Conservation (phyloP, 2,797 vertebrate species). For the Darevskia mixta region DNA sequence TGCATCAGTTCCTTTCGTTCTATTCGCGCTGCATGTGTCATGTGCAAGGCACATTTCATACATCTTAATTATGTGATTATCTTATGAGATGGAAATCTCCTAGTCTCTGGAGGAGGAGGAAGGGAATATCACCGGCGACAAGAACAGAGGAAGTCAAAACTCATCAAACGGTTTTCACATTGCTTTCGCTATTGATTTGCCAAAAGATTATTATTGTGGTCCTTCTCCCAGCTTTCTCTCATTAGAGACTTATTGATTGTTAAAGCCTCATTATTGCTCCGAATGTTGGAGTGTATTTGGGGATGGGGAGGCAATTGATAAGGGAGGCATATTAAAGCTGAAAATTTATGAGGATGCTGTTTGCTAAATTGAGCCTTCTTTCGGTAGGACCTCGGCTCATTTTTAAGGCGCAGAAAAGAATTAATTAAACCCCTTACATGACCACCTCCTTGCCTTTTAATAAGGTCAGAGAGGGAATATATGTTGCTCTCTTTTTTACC, state of each 20-base stretch:
- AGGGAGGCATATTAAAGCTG: constrained; percentile 55
- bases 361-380: constrained; percentile 55
- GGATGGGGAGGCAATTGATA: constrained; percentile 15
- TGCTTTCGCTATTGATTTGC: constrained; percentile 73
- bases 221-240: constrained; percentile 68
- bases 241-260: constrained; percentile 76
- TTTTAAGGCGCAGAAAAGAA: constrained; percentile 44
- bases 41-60: constrained; percentile 51
- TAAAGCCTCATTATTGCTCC: constrained; percentile 61
- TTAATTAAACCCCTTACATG: constrained; percentile 60
- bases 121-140: constrained; percentile 9
- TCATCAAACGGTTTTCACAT: constrained; percentile 66
- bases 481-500: constrained; percentile 46
- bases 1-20: constrained; percentile 48
- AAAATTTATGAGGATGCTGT: constrained; percentile 61
- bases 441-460: constrained; percentile 62
- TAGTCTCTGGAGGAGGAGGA: not conserved
- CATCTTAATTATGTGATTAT: constrained; percentile 71
- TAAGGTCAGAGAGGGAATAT: constrained; percentile 74
- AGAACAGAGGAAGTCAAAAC: constrained; percentile 49
- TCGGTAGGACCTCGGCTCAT: constrained; percentile 1
- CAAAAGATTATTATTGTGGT: constrained; percentile 69
- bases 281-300: constrained; percentile 50
- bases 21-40: constrained; percentile 57
- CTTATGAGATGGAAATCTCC: constrained; percentile 29